A percentile compares a stretch with the other conserved stretches of the same genome.
Conservation (phyloP, 2,797 vertebrate genomes). For the Oreochromis mossambicus region DNA sequence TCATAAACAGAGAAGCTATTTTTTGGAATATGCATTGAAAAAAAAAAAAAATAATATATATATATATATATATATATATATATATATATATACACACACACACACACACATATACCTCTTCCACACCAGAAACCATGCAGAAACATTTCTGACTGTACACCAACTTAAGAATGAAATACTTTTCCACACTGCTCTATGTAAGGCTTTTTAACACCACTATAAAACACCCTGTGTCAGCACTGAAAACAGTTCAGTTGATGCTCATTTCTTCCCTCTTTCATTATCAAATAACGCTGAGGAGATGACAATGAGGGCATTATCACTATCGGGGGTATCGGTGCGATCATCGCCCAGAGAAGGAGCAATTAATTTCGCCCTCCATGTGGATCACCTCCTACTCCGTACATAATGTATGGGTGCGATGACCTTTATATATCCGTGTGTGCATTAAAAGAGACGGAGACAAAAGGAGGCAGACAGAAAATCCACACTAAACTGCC, state of each 20-base stretch:
- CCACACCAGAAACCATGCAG: background rate
- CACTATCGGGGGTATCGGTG: constrained; percentile 7
- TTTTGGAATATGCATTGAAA: background rate
- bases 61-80: no score
- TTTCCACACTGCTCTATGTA: background rate
- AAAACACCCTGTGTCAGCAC: background rate
- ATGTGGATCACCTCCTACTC: constrained; percentile 8
- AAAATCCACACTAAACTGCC: background rate
- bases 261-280: background rate
- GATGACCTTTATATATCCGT: constrained; percentile 20
- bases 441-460: background rate
- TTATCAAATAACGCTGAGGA: constrained; percentile 3
- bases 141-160: background rate
- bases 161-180: background rate
- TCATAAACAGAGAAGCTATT: background rate
- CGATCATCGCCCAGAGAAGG: background rate
- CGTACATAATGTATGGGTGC: background rate
- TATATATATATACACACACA: no score
- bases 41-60: no score
- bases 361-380: constrained; percentile 28
- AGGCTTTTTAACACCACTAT: background rate
- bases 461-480: background rate
- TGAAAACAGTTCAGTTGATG: background rate
- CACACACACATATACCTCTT: background rate
- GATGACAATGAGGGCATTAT: constrained; percentile 6